A percentile compares a stretch with the other conserved stretches of the same genome.
Evolutionary conservation across 1,140 invertebrate genomes (phyloP).

Genomic region (Trachelipus rathkii): DNA sequence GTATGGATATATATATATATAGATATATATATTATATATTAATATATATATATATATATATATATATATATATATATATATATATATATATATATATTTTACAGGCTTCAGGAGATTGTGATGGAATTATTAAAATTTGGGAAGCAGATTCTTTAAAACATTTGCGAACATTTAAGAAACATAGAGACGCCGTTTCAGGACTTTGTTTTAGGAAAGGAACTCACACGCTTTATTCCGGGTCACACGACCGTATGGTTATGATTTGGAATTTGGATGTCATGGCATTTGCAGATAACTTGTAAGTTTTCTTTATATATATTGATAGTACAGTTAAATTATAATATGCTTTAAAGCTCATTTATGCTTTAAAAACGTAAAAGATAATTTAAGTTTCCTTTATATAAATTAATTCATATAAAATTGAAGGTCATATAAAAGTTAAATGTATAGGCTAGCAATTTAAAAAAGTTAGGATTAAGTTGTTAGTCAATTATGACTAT

Average conservation of each 20-base stretch:
- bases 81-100: background rate
- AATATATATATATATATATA: too few species aligned
- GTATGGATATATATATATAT: too few species aligned
- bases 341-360: too few species aligned
- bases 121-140: slow-evolving; percentile 77
- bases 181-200: slow-evolving; percentile 69
- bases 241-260: slow-evolving; percentile 74
- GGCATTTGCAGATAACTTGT: slow-evolving; percentile 90
- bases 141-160: slow-evolving; percentile 69
- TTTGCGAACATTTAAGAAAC: slow-evolving; percentile 75
- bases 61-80: too few species aligned
- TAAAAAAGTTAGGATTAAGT: too few species aligned
- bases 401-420: too few species aligned
- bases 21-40: too few species aligned
- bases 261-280: slow-evolving; percentile 94
- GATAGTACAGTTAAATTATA: slow-evolving; percentile 24
- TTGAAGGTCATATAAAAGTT: too few species aligned
- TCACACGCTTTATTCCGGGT: slow-evolving; percentile 80
- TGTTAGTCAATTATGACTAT: too few species aligned
- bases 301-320: slow-evolving; percentile 48
- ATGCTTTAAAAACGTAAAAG: too few species aligned
- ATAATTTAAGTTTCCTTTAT: too few species aligned
- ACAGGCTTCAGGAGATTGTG: slow-evolving; percentile 68
- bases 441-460: too few species aligned
- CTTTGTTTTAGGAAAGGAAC: slow-evolving; percentile 78